Base-by-base conservation (phyloP, 2,888 invertebrate genomes). In the Oeneis ivallda region DNA sequence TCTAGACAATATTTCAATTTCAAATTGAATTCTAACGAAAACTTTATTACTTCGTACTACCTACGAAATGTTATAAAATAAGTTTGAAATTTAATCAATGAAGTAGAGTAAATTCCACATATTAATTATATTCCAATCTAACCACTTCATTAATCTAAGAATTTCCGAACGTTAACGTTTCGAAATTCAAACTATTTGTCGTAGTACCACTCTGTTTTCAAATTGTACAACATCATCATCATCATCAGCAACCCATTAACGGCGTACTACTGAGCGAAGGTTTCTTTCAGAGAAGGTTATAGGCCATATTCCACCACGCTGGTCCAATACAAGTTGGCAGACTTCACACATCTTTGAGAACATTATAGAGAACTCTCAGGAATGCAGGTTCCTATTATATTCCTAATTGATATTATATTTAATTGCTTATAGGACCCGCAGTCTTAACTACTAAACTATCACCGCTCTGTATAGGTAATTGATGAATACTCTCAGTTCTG, bases 201-300 rank as follows among this genome's bases (percentile, higher is more conserved):
- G 3, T 26, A 57, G n/a, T n/a, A n/a, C n/a, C 56, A 58, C 58
- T 66, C 66, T 62, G 49, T 63, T 59, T 63, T 59, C 34, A 43
- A 62, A 65, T 62, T 58, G 61, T 63, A 34, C 56, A 63, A 4
- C 26, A 26, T 26, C 26, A 26, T 26, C 26, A 26, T 26, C 26
- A 26, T 26, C 26, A 26, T 26, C 26, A 26, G 26, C 26, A 26
- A 26, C 2, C 26, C n/a, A n/a, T n/a, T n/a, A n/a, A n/a, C n/a
- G n/a, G n/a, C n/a, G n/a, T n/a, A n/a, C n/a, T n/a, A n/a, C n/a
- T n/a, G n/a, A n/a, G n/a, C n/a, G n/a, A n/a, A n/a, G n/a, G n/a
- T n/a, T n/a, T n/a, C n/a, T n/a, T n/a, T n/a, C n/a, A n/a, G n/a
- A n/a, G n/a, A n/a, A n/a, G n/a, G n/a, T n/a, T n/a, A n/a, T n/a